These are phyloP conservation scores for Drosophila arizonae DNA, from an alignment of 1,140 invertebrate genomes.

Conservation along the genomic window DNA sequence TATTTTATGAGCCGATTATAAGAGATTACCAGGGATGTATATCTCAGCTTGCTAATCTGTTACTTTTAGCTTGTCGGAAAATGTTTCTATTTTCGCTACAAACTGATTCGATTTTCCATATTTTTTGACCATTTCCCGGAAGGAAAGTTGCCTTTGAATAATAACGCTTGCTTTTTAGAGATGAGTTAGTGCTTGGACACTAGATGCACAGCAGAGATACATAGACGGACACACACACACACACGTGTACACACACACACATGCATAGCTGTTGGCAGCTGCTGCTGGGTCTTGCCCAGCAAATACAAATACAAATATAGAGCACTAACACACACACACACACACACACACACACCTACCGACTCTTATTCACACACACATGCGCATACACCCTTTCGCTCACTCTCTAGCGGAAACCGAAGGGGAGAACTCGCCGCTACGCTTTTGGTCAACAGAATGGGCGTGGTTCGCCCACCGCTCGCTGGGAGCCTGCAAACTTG, in stretches of 20 bases:
- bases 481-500: conserved; percentile 43
- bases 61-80: too few relatives aligned
- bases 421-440: conserved; percentile 20
- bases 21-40: too few relatives aligned
- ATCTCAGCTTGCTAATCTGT: too few relatives aligned
- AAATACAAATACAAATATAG: conserved; percentile 20
- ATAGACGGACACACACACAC: background rate
- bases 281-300: conserved; percentile 11
- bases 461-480: conserved; percentile 1
- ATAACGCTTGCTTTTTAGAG: conserved; percentile 1
- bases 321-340: conserved; percentile 9
- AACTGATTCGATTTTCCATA: background rate
- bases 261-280: background rate
- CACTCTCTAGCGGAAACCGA: conserved; percentile 2
- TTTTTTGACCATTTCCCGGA: background rate
- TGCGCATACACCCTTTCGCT: background rate
- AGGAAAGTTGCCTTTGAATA: background rate
- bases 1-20: too few relatives aligned
- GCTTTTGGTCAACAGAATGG: conserved; percentile 31
- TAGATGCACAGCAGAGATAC: conserved; percentile 5
- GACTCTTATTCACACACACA: background rate
- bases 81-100: background rate
- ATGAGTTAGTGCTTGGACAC: background rate
- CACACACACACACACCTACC: background rate
- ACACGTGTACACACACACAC: background rate